Evolutionary conservation across 2,113 vertebrate species (phyloP).

Genomic region (Zosterops borbonicus): DNA sequence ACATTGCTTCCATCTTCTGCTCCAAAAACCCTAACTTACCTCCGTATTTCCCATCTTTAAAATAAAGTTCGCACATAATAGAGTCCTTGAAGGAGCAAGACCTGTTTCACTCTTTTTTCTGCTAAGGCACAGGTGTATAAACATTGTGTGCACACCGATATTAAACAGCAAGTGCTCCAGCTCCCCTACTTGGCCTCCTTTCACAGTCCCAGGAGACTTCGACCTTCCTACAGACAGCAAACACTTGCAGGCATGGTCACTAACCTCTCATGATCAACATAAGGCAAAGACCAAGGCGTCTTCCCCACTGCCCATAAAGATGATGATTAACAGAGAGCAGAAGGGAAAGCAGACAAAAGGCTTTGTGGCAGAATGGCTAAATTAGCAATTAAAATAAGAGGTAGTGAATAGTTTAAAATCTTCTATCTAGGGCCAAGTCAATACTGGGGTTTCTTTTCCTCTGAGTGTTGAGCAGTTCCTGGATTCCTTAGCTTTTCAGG

Average conservation of each 20-base stretch:
- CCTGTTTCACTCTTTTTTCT: background rate
- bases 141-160: background rate
- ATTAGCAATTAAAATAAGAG: background rate
- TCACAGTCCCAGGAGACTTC: background rate
- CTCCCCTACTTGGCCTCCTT: background rate
- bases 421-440: background rate
- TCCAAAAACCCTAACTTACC: background rate
- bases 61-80: background rate
- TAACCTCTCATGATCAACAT: background rate
- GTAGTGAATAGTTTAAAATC: background rate
- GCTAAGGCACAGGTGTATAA: background rate
- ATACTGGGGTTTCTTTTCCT: background rate
- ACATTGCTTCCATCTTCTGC: background rate
- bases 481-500: background rate
- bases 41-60: background rate
- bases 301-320: background rate
- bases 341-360: background rate
- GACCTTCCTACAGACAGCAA: background rate
- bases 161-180: background rate
- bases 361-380: background rate
- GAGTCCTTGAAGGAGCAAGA: background rate
- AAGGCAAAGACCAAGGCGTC: accelerated
- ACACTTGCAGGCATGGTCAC: background rate
- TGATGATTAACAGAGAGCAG: background rate
- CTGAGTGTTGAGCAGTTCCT: background rate